A percentile compares a stretch with the other conserved stretches of the same genome.
These are phyloP conservation scores for Asteroscopus sphinx DNA, from an alignment of 2,888 invertebrate species.

Conservation along the genomic window DNA sequence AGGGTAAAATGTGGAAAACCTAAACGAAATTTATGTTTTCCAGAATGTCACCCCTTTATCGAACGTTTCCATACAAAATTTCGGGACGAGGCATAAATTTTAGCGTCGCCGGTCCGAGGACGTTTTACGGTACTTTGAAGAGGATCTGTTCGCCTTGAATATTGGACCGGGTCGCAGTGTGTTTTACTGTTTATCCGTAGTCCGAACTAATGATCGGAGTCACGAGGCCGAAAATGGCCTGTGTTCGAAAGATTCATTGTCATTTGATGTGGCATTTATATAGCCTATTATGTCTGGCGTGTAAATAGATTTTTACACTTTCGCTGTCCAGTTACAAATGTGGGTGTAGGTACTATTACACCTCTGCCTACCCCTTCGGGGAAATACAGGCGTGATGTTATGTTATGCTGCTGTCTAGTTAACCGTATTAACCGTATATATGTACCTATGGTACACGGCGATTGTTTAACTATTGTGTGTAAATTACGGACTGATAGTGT, in stretches of 20 bases:
- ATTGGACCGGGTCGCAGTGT: slow-evolving; percentile 38
- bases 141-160: slow-evolving; percentile 60
- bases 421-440: too few species aligned
- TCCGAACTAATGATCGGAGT: slow-evolving; percentile 49
- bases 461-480: too few species aligned
- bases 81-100: slow-evolving; percentile 71
- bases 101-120: slow-evolving; percentile 64
- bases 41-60: slow-evolving; percentile 67
- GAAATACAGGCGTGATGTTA: too few species aligned
- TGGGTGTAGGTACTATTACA: too few species aligned
- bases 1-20: slow-evolving; percentile 54
- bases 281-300: too few species aligned
- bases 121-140: slow-evolving; percentile 69
- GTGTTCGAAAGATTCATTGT: background rate
- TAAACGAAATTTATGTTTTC: slow-evolving; percentile 66
- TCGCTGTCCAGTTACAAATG: background rate
- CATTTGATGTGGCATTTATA: background rate
- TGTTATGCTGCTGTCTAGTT: too few species aligned
- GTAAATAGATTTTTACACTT: background rate
- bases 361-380: too few species aligned
- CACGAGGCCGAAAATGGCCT: slow-evolving; percentile 17
- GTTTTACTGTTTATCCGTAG: slow-evolving; percentile 49
- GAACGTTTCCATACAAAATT: slow-evolving; percentile 68
- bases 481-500: too few species aligned
- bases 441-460: too few species aligned